Evolutionary conservation across 2,113 vertebrate genomes (phyloP).

Genomic region (Hypocryptadius cinnamomeus): DNA sequence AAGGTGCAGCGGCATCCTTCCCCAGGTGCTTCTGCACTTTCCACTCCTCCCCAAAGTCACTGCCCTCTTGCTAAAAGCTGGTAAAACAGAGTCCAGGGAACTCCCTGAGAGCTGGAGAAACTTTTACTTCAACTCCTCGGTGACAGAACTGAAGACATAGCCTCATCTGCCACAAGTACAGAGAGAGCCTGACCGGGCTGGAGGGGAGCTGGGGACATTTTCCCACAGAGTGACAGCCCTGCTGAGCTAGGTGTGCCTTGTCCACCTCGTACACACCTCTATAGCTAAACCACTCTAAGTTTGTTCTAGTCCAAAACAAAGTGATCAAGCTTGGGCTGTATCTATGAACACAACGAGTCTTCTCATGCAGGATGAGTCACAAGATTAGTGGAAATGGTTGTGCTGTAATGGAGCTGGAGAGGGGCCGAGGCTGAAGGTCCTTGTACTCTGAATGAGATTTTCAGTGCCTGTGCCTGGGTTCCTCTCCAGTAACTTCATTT

Average conservation of each 20-base stretch:
- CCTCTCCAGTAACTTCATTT: background rate
- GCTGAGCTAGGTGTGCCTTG: background rate
- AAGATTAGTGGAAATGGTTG: background rate
- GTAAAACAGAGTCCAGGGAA: background rate
- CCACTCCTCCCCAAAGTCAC: background rate
- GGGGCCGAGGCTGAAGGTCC: background rate
- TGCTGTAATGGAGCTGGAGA: background rate
- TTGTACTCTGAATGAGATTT: background rate
- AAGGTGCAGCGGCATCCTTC: background rate
- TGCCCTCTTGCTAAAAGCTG: background rate
- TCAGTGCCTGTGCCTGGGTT: background rate
- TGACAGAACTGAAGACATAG: background rate
- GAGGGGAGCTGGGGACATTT: background rate
- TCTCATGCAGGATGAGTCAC: rapidly evolving
- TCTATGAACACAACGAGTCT: background rate
- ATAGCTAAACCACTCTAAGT: background rate
- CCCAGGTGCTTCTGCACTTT: background rate
- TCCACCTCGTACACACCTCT: background rate
- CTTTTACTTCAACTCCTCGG: background rate
- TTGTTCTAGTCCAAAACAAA: background rate
- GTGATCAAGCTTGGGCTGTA: background rate
- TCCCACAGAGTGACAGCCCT: background rate
- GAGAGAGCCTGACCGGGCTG: rapidly evolving
- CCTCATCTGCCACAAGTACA: background rate
- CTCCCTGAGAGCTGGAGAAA: background rate